These are phyloP conservation scores for Drosophila ananassae DNA, from an alignment of 1,140 invertebrate genomes.

Conservation along the genomic window DNA sequence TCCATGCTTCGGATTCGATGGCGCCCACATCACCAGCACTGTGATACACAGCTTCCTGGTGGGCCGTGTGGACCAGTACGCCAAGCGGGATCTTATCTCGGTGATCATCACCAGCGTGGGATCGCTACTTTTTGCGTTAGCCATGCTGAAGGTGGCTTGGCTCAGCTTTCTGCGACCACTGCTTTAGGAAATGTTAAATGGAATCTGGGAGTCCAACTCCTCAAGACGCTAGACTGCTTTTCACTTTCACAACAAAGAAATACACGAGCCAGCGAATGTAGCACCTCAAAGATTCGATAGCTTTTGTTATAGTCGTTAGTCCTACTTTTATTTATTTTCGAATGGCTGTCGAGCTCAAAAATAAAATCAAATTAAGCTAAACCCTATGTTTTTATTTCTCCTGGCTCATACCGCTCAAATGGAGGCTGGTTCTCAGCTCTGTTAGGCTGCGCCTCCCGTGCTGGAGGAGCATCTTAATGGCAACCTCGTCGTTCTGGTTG, in stretches of 20 bases:
- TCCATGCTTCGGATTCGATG: constrained; percentile 97
- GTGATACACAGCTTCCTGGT: constrained; percentile 86
- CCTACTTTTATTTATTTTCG: constrained; percentile 60
- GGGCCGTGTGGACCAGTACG: constrained; percentile 84
- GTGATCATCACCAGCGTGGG: constrained; percentile 86
- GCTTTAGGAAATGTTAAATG: constrained; percentile 38
- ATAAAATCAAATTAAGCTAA: constrained; percentile 52
- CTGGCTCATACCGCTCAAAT: constrained; percentile 84
- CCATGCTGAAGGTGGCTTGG: constrained; percentile 77
- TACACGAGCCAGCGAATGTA: constrained; percentile 63
- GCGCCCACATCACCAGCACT: constrained; percentile 91
- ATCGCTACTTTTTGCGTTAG: constrained; percentile 84
- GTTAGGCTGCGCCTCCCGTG: constrained; percentile 88
- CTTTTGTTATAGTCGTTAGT: constrained; percentile 55
- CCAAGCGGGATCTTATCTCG: constrained; percentile 84
- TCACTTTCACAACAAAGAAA: constrained; percentile 29
- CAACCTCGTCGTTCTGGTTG: constrained; percentile 87
- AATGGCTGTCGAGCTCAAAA: constrained; percentile 70
- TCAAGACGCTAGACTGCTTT: constrained; percentile 69
- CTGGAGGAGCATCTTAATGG: constrained; percentile 89
- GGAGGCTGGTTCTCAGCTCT: constrained; percentile 88
- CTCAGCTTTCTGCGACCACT: constrained; percentile 66
- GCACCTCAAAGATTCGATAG: constrained; percentile 73
- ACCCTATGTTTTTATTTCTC: constrained; percentile 34
- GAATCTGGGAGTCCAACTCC: constrained; percentile 47